Evolutionary conservation across 2,113 vertebrate species (phyloP), one percentile per base, ranked within the genome.

Genomic region (Xenotilapia longispinis): DNA sequence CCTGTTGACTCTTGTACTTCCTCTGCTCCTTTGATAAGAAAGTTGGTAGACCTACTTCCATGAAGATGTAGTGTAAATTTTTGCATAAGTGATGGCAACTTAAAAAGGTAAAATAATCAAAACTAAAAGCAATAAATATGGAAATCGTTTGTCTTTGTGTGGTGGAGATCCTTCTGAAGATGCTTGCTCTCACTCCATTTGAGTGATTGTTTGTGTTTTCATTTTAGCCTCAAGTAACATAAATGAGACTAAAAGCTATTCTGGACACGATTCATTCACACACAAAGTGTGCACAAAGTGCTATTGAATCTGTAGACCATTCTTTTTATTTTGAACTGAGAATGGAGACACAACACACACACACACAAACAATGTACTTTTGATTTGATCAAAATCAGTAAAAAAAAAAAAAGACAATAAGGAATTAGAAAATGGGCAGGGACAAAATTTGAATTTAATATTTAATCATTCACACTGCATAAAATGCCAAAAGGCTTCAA

Each of bases 1-100:
- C 95, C 96, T 97, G 96, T 95, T 89, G 96, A 96, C 93, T 96
- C 94, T 95, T 94, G 88, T 87, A 95, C 95, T 97, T 97, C 95
- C 96, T 97, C 86, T 96, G 91, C 89, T 93, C 91, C 95, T 95
- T 90, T 95, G 96, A 97, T 97, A 97, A 97, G 95, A 93, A 96
- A 95, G 91, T 58, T 81, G 84, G 89, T 95, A 93, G 95, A 95
- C 95, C 93, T 94, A 92, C 91, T 92, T 94, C 93, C 87, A 38
- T 84, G 92, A 94, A 14, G 9, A 87, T 92, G 90, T 87, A 85
- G 83, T 78, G 91, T 86, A 84, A 94, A 84, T 75, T 68, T 84
- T 89, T 88, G 85, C 73, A 89, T 81, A 60, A 94, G 80, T 85
- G 90, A 88, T 86, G 92, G 85, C 40, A 63, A 82, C 87, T 82